Evolutionary conservation across 1,140 invertebrate species (phyloP), one percentile per base, ranked within the genome.

Genomic region (Drosophila saltans): DNA sequence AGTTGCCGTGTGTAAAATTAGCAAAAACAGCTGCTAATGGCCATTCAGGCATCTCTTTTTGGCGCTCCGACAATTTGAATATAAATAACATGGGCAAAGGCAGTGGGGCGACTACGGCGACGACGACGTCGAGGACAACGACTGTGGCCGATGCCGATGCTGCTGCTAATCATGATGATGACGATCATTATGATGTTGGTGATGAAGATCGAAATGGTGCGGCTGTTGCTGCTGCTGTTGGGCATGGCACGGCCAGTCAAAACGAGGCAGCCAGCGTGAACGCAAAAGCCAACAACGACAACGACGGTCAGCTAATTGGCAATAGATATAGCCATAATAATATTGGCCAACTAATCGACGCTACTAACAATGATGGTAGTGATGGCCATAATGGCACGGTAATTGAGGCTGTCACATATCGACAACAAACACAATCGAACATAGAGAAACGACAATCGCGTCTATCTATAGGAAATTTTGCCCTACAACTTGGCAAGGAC

Each of bases 11-110:
- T 90, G 79, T 89, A 89, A 89, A 89, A 89, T 89, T 89, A 89
- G 84, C 84, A 79, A 81, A 89, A 89, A 89, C 84, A 89, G 84
- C 84, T 89, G 84, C 84, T 85, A 80, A 78, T 84, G 84, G 80
- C 78, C 66, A 75, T 75, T 66, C 75, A 59, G 78, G 68, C 11
- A 69, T 68, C 75, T 75, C 72, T 81, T 26, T 40, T 36, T 74
- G 67, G 63, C 75, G 80, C 77, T 83, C 84, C 61, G 72, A 86
- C 76, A 69, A 88, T 79, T 75, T 66, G 80, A 68, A 84, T 88
- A 89, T 89, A 88, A 88, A 88, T 89, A 89, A 89, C 75, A 89
- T 78, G 70, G 72, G 72, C 72, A 66, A 64, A 65, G 78, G 66
- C 70, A 64, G 64, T 58, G 73, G 33, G 74, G 52, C 63, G 65